Conservation (phyloP, 1,140 invertebrate species). For the Cylas formicarius region DNA sequence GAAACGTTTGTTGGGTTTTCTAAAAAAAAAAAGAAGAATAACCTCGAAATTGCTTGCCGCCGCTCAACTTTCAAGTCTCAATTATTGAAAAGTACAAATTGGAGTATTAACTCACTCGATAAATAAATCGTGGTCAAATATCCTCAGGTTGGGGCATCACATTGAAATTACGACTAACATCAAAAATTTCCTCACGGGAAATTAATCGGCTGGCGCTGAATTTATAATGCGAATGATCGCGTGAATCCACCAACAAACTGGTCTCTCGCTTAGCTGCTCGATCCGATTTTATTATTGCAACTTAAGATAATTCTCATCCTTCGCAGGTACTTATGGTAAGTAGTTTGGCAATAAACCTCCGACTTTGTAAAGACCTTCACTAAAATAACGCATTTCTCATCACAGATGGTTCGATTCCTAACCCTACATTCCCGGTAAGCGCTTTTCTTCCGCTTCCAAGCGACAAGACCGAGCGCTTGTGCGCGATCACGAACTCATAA, state of each 20-base stretch:
- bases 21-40: too few relatives aligned
- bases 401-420: conserved; percentile 36
- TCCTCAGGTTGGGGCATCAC: conserved; percentile 1
- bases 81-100: too few relatives aligned
- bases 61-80: too few relatives aligned
- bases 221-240: too few relatives aligned
- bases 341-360: conserved; percentile 21
- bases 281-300: conserved; percentile 4
- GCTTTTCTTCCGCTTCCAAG: neutral
- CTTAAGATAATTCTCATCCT: conserved; percentile 14
- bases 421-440: conserved; percentile 21
- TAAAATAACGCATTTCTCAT: too few relatives aligned
- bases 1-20: too few relatives aligned
- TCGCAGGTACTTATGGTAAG: conserved; percentile 27
- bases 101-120: too few relatives aligned
- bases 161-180: neutral
- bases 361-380: conserved; percentile 27
- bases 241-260: conserved; percentile 3
- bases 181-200: too few relatives aligned
- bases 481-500: neutral
- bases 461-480: neutral
- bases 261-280: conserved; percentile 7
- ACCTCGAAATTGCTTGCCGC: too few relatives aligned
- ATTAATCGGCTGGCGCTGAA: too few relatives aligned
- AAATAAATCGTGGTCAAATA: neutral